A percentile compares a stretch with the other conserved stretches of the same genome.
Conservation (phyloP, 2,113 vertebrate genomes). For the Eira barbara region DNA sequence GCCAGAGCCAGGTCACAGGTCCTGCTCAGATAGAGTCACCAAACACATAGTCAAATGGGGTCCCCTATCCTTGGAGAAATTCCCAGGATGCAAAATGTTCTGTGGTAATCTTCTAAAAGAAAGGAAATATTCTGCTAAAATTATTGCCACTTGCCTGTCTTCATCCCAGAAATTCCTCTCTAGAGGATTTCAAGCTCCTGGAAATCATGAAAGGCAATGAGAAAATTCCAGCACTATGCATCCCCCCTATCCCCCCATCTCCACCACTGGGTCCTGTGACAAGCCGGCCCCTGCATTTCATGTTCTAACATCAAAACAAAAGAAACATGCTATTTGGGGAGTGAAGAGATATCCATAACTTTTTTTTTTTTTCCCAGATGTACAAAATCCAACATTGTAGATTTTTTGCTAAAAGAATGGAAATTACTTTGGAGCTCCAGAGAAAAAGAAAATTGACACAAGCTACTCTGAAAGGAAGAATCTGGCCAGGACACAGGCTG, state of each 20-base stretch:
- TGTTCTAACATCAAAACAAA: neutral
- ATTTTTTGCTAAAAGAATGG: neutral
- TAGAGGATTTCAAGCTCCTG: neutral
- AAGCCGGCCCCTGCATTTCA: neutral
- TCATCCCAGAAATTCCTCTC: neutral
- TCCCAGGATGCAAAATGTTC: neutral
- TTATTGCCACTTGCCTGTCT: neutral
- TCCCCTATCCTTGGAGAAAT: neutral
- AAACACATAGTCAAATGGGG: neutral
- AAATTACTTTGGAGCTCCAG: conserved; percentile 10
- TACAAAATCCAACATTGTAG: conserved; percentile 16
- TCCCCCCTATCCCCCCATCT: neutral
- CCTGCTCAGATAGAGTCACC: neutral
- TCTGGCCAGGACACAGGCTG: neutral
- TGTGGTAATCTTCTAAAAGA: neutral
- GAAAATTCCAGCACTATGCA: neutral
- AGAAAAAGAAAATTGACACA: neutral
- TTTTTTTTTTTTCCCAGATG: conserved; percentile 2
- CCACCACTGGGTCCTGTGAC: neutral
- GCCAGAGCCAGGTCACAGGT: neutral
- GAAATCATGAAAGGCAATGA: neutral
- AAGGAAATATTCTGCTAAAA: neutral
- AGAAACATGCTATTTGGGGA: neutral
- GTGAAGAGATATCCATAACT: neutral
- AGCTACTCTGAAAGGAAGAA: conserved; percentile 31